phyloP scores from a whole-genome alignment of 2,797 vertebrate species.

The Melanotaenia boesemani region DNA sequence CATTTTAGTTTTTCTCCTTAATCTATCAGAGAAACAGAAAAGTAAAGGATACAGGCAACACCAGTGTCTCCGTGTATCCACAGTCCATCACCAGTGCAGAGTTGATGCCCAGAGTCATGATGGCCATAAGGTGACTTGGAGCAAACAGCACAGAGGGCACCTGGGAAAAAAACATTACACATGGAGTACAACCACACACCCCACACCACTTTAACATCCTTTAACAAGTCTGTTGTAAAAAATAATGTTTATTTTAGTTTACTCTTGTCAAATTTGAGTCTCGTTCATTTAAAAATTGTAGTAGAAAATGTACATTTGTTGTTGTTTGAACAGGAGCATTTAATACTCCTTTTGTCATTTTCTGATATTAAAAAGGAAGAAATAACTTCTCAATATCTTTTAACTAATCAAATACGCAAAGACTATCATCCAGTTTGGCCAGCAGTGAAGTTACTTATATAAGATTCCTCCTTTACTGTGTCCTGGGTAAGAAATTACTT shows the following conservation, averaged over 20 bases:
- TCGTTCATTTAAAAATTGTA: too few species aligned
- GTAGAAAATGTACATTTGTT: too few species aligned
- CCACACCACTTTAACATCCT: too few species aligned
- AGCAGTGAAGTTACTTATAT: neutral
- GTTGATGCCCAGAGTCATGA: conserved; percentile 96
- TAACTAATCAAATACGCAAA: too few species aligned
- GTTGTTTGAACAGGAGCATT: too few species aligned
- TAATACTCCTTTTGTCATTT: too few species aligned
- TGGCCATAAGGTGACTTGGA: conserved; percentile 95
- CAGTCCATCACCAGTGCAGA: conserved; percentile 98
- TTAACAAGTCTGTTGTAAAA: neutral
- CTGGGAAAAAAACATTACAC: conserved; percentile 68
- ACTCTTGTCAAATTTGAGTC: too few species aligned
- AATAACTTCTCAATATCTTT: too few species aligned
- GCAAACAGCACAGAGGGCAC: conserved; percentile 97
- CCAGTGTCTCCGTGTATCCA: conserved; percentile 94
- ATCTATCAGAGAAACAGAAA: neutral
- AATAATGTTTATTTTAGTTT: too few species aligned
- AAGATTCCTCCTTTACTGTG: neutral
- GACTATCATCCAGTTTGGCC: neutral
- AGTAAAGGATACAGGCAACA: conserved; percentile 93
- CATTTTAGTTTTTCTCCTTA: too few species aligned
- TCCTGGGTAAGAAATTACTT: neutral
- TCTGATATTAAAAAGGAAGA: too few species aligned
- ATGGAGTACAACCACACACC: neutral